Evolutionary conservation across 2,797 vertebrate species (phyloP), one percentile per base, ranked within the genome.

Genomic region (Galagoides demidoff): DNA sequence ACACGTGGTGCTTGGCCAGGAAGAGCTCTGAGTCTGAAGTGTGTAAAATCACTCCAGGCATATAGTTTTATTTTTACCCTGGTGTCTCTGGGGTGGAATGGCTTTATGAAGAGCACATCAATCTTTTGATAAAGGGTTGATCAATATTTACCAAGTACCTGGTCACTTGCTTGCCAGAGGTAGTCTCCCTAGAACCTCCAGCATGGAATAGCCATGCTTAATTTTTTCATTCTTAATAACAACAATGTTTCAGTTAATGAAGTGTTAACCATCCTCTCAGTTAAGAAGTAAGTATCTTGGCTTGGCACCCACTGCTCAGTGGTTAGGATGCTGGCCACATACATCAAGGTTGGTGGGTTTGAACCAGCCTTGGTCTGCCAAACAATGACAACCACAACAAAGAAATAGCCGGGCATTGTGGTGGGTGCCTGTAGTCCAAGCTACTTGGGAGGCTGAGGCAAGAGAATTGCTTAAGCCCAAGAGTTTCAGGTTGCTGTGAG

Each of bases 11-110:
- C 92, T 89, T 22, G 74, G 31, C 29, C 27, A 92, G 86, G 49
- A 87, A 94, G 83, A 94, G 37, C 20, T 55, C 55, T 74, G 73
- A 52, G 59, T 90, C 25, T 93, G 45, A 57, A 92, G 82, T 17
- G 7, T 57, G 25, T 57, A 79, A 83, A 85, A 92, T 87, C 34
- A 57, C 52, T 25, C 7, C 22, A 39, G 17, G 52, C 3, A 19
- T 8, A 63, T 1, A 66, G 59, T 57, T 83, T 16, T 90, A 27
- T 85, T 84, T 84, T 90, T 45, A 77, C 23, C 34, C 23, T 74
- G 49, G n/a, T 49, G 16, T 70, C n/a, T 90, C 49, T 74, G 55
- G 31, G 52, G 43, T 73, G n/a, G 37, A 93, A 68, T 2, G 39
- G 11, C 49, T 94, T 81, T 81, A 52, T 6, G 37, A 90, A 95